Conservation (phyloP, 1,140 invertebrate species). For the Charaxes varanes region DNA sequence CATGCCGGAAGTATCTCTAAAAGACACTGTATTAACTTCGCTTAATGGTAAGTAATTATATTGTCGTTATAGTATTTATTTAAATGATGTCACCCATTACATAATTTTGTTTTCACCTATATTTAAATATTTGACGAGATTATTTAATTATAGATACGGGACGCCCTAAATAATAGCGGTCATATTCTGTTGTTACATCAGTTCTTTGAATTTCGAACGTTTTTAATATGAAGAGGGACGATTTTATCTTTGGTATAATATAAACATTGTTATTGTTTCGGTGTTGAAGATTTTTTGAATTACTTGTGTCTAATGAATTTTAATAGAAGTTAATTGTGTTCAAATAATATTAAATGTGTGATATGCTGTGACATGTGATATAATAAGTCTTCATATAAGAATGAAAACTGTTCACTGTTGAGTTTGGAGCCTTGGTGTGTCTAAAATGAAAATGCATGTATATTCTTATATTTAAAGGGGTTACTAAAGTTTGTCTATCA, state of each 20-base stretch:
- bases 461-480: no score
- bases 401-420: no score
- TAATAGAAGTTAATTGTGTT: no score
- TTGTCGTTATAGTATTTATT: constrained; percentile 19
- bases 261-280: no score
- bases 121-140: constrained; percentile 48
- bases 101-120: constrained; percentile 55
- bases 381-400: no score
- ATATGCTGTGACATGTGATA: no score
- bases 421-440: no score
- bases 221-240: constrained; percentile 22
- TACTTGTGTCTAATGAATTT: no score
- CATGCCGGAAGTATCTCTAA: constrained; percentile 56
- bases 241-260: constrained; percentile 38
- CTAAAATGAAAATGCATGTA: no score
- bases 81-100: constrained; percentile 34
- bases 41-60: constrained; percentile 44
- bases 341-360: no score
- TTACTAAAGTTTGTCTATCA: no score
- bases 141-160: constrained; percentile 60
- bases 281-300: no score
- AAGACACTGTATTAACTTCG: constrained; percentile 54
- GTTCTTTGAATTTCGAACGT: constrained; percentile 13
- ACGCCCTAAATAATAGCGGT: constrained; percentile 33
- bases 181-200: constrained; percentile 25